Conservation (phyloP, 2,888 invertebrate genomes). For the Scaptomyza flava region DNA sequence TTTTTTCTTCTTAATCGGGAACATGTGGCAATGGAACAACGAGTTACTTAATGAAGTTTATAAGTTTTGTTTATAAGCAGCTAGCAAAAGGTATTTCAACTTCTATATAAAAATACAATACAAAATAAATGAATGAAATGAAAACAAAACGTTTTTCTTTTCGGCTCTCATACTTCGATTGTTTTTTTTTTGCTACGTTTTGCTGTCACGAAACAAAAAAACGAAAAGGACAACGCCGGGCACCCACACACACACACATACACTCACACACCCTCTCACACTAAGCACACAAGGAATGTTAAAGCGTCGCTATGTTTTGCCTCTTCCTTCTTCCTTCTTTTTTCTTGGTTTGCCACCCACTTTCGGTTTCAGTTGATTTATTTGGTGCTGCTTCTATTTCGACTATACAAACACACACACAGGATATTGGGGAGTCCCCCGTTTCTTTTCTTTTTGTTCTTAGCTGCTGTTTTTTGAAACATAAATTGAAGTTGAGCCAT, state of each 20-base stretch:
- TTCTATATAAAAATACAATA: slow-evolving; percentile 5
- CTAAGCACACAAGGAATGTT: slow-evolving; percentile 45
- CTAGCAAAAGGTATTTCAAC: slow-evolving; percentile 27
- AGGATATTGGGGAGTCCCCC: slow-evolving; percentile 49
- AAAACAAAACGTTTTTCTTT: slow-evolving; percentile 39
- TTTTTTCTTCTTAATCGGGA: too few relatives aligned
- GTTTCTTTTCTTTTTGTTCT: slow-evolving; percentile 2
- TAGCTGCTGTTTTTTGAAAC: slow-evolving; percentile 35
- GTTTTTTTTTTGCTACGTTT: slow-evolving; percentile 42
- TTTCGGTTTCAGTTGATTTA: slow-evolving; percentile 73
- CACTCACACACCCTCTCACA: slow-evolving; percentile 25
- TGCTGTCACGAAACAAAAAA: slow-evolving; percentile 64
- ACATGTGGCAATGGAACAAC: neutral
- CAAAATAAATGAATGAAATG: neutral
- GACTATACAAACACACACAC: slow-evolving; percentile 35
- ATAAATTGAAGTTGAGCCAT: slow-evolving; percentile 77
- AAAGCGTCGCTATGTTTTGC: slow-evolving; percentile 51
- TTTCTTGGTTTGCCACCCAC: slow-evolving; percentile 26
- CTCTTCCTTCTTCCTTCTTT: neutral
- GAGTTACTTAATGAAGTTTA: too few relatives aligned
- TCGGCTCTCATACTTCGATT: slow-evolving; percentile 35
- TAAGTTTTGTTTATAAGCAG: neutral
- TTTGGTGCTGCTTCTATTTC: slow-evolving; percentile 59
- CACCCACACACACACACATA: slow-evolving; percentile 25
- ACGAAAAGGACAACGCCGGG: slow-evolving; percentile 41